phyloP scores from a whole-genome alignment of 2,113 vertebrate genomes.

The Megaceryle torquata region DNA sequence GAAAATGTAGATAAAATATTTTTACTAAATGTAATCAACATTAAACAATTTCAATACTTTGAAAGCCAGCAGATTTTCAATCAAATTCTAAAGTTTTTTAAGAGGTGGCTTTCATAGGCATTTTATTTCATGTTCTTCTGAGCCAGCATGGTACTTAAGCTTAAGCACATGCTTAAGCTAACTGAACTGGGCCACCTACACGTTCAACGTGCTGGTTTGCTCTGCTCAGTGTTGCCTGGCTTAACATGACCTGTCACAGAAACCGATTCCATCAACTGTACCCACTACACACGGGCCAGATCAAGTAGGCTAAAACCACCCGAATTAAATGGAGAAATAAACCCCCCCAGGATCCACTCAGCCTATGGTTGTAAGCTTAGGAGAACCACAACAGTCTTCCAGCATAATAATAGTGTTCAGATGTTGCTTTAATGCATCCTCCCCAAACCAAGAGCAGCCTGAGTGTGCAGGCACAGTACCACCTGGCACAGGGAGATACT shows the following conservation, averaged over 20 bases:
- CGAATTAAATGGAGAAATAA: not conserved
- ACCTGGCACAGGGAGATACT: not conserved
- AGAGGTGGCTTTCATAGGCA: not conserved
- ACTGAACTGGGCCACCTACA: not conserved
- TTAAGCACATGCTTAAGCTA: not conserved
- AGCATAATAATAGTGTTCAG: not conserved
- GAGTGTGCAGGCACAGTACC: accelerated
- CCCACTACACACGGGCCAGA: not conserved
- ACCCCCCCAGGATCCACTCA: not conserved
- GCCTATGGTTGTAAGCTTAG: not conserved
- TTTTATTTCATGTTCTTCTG: not conserved
- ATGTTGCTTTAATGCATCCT: not conserved
- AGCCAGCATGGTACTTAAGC: not conserved
- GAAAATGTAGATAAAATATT: not conserved
- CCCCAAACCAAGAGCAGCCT: not conserved
- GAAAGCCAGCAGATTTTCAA: not conserved
- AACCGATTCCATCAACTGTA: not conserved
- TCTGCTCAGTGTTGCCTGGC: not conserved
- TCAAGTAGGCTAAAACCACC: not conserved
- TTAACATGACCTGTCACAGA: not conserved
- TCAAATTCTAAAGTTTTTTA: not conserved
- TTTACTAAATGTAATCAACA: not conserved
- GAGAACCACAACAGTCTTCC: not conserved
- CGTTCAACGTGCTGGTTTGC: not conserved
- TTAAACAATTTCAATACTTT: not conserved